A percentile compares a stretch with the other conserved stretches of the same genome.
phyloP scores from a whole-genome alignment of 1,140 invertebrate species.

The Drosophila virilis region DNA sequence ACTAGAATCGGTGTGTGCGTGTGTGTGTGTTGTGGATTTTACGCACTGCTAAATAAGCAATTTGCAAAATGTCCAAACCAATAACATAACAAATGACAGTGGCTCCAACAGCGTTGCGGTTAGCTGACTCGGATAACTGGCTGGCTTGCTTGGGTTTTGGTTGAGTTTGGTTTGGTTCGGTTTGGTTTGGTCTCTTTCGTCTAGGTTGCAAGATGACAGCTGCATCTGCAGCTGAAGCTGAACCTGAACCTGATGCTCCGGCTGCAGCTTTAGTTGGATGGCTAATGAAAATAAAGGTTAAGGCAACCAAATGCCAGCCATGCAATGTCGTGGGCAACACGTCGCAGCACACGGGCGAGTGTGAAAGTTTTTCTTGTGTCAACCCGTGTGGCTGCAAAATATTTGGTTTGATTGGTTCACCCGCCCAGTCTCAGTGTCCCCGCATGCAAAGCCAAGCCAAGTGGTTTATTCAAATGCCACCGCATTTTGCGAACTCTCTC shows the following conservation, averaged over 20 bases:
- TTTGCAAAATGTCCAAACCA: slow-evolving; percentile 83
- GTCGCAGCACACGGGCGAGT: slow-evolving; percentile 4
- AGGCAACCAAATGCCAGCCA: slow-evolving; percentile 26
- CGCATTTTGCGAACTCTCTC: neutral
- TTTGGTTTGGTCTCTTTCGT: slow-evolving; percentile 15
- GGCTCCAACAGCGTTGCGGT: slow-evolving; percentile 53
- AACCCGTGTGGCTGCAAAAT: slow-evolving; percentile 23
- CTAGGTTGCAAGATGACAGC: slow-evolving; percentile 11
- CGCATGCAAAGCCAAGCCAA: slow-evolving; percentile 19
- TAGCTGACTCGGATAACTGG: slow-evolving; percentile 45
- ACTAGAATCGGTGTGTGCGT: neutral
- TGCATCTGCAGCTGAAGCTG: slow-evolving; percentile 24
- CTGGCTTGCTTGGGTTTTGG: neutral
- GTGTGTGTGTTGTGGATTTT: slow-evolving; percentile 64
- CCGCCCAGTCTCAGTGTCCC: neutral
- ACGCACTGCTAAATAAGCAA: slow-evolving; percentile 83
- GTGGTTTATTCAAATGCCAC: slow-evolving; percentile 39
- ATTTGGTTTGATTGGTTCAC: slow-evolving; percentile 34
- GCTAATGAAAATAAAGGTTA: slow-evolving; percentile 66
- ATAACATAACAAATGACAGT: slow-evolving; percentile 80
- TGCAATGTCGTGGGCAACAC: slow-evolving; percentile 13
- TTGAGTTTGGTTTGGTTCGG: neutral
- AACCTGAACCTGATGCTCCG: neutral
- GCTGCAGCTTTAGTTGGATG: neutral
- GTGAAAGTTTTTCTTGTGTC: slow-evolving; percentile 41